These are phyloP conservation scores for Sebastes alutus DNA, from an alignment of 2,797 vertebrate genomes.

Conservation along the genomic window DNA sequence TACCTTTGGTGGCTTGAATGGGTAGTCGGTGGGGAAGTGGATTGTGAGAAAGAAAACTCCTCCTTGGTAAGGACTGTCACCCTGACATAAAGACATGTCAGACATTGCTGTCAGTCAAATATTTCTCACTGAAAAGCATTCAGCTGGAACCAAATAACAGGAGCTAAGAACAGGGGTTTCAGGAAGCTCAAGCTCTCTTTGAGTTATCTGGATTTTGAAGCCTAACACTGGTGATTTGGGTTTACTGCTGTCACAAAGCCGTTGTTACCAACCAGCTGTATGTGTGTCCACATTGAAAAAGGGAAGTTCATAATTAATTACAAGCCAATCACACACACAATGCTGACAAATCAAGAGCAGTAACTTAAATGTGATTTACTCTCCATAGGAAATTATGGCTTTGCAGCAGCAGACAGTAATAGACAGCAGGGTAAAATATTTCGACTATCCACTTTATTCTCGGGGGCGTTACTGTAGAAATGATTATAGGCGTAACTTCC, in stretches of 20 bases:
- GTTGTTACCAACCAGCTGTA: not conserved
- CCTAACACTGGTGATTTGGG: not conserved
- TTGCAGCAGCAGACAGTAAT: not conserved
- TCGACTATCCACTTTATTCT: not conserved
- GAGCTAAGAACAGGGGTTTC: not conserved
- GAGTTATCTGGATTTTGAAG: not conserved
- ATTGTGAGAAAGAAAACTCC: constrained; percentile 84
- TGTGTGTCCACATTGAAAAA: not conserved
- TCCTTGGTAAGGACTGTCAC: constrained; percentile 82
- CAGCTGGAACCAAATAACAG: not conserved
- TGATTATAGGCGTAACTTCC: too few species aligned
- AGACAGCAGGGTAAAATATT: not conserved
- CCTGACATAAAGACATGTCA: constrained; percentile 51
- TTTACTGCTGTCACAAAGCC: not conserved
- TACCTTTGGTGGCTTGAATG: constrained; percentile 84
- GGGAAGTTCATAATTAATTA: not conserved
- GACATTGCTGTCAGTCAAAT: constrained; percentile 24
- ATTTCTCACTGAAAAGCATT: not conserved
- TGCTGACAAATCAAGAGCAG: not conserved
- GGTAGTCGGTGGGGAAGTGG: constrained; percentile 83
- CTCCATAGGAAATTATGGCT: not conserved
- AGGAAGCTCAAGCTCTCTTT: not conserved
- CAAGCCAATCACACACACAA: not conserved
- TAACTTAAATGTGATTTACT: not conserved
- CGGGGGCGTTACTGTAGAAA: too few species aligned